phyloP scores from a whole-genome alignment of 2,113 vertebrate genomes.

The Prinia subflava region DNA sequence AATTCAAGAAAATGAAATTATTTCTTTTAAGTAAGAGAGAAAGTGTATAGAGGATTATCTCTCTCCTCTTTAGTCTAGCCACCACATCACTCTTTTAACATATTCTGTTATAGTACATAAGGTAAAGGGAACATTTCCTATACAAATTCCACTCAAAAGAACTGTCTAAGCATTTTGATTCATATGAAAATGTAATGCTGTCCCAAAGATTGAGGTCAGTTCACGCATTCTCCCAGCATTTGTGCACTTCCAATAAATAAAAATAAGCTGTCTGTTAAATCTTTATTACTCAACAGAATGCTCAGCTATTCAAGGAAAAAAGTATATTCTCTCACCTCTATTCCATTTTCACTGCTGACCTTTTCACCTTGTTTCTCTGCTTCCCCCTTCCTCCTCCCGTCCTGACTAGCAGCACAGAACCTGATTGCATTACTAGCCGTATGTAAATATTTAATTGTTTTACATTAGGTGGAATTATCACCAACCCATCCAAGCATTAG shows the following conservation, averaged over 20 bases:
- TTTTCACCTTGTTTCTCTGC: background rate
- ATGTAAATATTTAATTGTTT: background rate
- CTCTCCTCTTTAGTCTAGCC: background rate
- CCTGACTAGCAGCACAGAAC: background rate
- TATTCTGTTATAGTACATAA: background rate
- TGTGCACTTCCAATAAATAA: background rate
- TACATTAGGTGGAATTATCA: background rate
- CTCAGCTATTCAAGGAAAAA: background rate
- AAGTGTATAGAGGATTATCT: background rate
- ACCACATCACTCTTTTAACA: background rate
- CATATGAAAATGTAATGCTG: background rate
- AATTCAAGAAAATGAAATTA: background rate
- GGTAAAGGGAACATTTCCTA: background rate
- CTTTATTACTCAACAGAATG: background rate
- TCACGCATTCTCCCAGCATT: background rate
- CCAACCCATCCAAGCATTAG: background rate
- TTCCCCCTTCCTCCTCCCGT: background rate
- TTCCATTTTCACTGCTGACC: background rate
- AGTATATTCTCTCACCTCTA: background rate
- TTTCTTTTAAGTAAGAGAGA: background rate
- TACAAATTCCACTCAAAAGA: background rate
- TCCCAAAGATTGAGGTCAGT: background rate
- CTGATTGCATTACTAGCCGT: background rate
- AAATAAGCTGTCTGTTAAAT: background rate
- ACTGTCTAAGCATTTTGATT: background rate